Evolutionary conservation across 1,140 invertebrate species (phyloP), one percentile per base, ranked within the genome.

Genomic region (Dryas iulia): DNA sequence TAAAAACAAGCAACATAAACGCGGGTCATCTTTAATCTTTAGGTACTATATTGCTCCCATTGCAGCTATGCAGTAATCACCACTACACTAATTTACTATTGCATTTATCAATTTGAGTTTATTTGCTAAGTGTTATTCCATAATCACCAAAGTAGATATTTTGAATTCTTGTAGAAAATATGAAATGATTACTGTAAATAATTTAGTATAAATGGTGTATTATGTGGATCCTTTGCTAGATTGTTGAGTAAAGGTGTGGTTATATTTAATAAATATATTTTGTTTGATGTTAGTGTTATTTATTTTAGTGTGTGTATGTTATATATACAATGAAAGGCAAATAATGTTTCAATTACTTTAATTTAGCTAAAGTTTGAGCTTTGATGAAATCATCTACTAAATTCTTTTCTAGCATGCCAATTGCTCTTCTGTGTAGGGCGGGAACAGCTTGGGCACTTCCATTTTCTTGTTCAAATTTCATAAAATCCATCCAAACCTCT

Each of bases 21-120:
- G 97, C 57, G 97, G 97, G 5, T 96, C 95, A 63, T 97, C 96
- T 62, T 78, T 97, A 7, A 93, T 98, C 72, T 96, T 95, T 93
- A 94, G 96, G 76, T 96, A 96, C 83, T 96, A 96, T 78, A 94
- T 94, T 59, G 96, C 95, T 57, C 95, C 95, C 14, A 86, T 90
- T 65, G 82, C 82, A 76, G 89, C 84, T 35, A 74, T 89, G 76
- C 87, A 91, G 66, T 91, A 89, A 82, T 72, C 60, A 74, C 60
- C 64, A 57, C 61, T 71, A 64, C 62, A 62, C 63, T 71, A 80
- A 79, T 72, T 79, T 74, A 71, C 66, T 66, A 78, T 78, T 88
- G 86, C 87, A 90, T 90, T 91, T 90, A 91, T 81, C 75, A 76
- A 69, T 79, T 81, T 81, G 63, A 77, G 72, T 89, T 90, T 87